Base-by-base conservation (phyloP, 2,888 invertebrate genomes). In the Melinopterus prodromus region DNA sequence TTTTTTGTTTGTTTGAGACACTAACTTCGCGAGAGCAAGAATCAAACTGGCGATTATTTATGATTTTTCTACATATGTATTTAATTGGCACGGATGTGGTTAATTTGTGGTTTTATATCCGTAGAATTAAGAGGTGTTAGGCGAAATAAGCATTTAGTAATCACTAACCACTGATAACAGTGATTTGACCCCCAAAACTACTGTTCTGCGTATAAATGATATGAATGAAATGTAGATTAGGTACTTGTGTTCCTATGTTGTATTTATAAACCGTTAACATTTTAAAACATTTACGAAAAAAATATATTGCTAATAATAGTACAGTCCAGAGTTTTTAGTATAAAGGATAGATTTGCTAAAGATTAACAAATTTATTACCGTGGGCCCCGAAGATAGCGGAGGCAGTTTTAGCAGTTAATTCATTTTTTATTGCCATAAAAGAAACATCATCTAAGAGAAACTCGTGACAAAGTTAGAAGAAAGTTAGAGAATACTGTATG, bases 31-130 rank as follows among this genome's bases (percentile, higher is more conserved):
- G 53, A 53, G 26, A 53, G 7, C 12, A 74, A 7, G 35, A 74
- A 35, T 74, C 16, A 74, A 74, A 16, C n/a, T 35, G 74, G 35
- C 76, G 71, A 79, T 77, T 38, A 16, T 71, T 12, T 76, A 35
- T 12, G 70, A 75, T 53, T n/a, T 38, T 37, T 16, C 15, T 53
- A 37, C 9, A 78, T 71, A 78, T 69, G 6, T 69, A 69, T 16
- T 69, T 69, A 53, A 77, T 16, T 35, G 26, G 53, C 9, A 53
- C 53, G 53, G 53, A 53, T 53, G 53, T 53, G 53, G 53, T 53
- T 53, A 53, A 26, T 26, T 26, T 26, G 53, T 12, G 53, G 53
- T 53, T 53, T 9, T 7, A 53, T 9, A 53, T 53, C 53, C 53
- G 53, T 53, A 9, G 12, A 53, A 53, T 53, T 53, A 53, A 7